phyloP scores from a whole-genome alignment of 2,888 invertebrate genomes.

The Falcaria lacertinaria region DNA sequence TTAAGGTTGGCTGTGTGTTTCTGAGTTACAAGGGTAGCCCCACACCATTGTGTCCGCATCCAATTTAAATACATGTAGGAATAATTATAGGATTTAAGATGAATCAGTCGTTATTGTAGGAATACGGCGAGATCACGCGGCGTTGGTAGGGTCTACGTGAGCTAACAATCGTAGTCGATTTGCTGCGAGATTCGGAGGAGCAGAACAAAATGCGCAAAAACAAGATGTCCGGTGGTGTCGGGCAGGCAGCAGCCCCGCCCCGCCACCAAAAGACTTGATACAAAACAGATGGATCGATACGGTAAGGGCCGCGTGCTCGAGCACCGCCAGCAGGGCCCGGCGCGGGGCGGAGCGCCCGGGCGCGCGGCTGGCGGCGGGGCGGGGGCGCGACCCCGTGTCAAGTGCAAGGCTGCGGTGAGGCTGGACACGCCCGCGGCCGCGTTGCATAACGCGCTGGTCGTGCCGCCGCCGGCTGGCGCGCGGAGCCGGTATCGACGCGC shows the following conservation, averaged over 20 bases:
- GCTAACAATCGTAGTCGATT: background rate
- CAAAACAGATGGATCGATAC: constrained; percentile 74
- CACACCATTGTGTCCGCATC: too few relatives aligned
- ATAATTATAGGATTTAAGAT: too few relatives aligned
- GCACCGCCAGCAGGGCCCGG: constrained; percentile 6
- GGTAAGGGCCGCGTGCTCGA: constrained; percentile 44
- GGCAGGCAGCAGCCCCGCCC: constrained; percentile 29
- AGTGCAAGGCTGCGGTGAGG: constrained; percentile 17
- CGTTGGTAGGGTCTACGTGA: too few relatives aligned
- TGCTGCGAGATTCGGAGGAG: constrained; percentile 13
- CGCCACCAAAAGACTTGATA: constrained; percentile 59
- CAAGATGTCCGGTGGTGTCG: constrained; percentile 40
- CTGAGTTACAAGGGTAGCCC: too few relatives aligned
- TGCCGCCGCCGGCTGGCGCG: constrained; percentile 49
- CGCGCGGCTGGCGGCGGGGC: constrained; percentile 14
- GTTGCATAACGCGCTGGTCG: constrained; percentile 67
- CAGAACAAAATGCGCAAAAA: constrained; percentile 45
- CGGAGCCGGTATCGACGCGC: constrained; percentile 66
- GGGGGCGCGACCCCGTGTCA: constrained; percentile 31
- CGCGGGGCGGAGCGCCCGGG: constrained; percentile 10
- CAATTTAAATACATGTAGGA: too few relatives aligned
- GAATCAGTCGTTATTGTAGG: too few relatives aligned
- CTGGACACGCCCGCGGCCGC: constrained; percentile 69
- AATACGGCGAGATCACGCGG: too few relatives aligned
- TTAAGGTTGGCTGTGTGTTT: too few relatives aligned